These are phyloP conservation scores for Malurus splendens DNA, from an alignment of 2,797 vertebrate genomes.

Conservation along the genomic window DNA sequence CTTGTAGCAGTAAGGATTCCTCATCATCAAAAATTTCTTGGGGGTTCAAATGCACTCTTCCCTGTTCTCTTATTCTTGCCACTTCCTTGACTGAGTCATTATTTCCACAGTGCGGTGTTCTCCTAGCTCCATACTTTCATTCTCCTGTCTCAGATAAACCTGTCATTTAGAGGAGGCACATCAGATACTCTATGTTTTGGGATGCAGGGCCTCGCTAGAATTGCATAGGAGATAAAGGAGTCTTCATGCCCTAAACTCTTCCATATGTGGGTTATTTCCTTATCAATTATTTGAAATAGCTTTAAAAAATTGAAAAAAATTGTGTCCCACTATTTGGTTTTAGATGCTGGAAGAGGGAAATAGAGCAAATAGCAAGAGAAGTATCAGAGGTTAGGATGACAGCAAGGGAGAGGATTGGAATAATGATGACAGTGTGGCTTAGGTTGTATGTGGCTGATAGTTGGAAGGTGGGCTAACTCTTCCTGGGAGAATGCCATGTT, in stretches of 20 bases:
- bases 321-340: neutral
- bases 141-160: neutral
- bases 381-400: neutral
- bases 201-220: neutral
- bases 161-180: neutral
- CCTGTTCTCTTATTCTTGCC: neutral
- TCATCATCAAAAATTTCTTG: neutral
- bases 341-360: neutral
- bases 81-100: neutral
- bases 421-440: neutral
- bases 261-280: neutral
- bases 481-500: neutral
- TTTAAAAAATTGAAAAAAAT: neutral
- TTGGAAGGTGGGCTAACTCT: neutral
- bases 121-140: neutral
- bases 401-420: neutral
- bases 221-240: neutral
- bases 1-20: neutral
- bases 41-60: neutral
- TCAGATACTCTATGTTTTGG: neutral
- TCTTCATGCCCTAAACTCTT: neutral
- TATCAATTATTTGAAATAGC: neutral
- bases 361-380: accelerated
- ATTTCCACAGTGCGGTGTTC: neutral
- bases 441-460: neutral